Evolutionary conservation across 2,888 invertebrate genomes (phyloP), one percentile per base, ranked within the genome.

Genomic region (Pseudococcus jackbeardsleyi): DNA sequence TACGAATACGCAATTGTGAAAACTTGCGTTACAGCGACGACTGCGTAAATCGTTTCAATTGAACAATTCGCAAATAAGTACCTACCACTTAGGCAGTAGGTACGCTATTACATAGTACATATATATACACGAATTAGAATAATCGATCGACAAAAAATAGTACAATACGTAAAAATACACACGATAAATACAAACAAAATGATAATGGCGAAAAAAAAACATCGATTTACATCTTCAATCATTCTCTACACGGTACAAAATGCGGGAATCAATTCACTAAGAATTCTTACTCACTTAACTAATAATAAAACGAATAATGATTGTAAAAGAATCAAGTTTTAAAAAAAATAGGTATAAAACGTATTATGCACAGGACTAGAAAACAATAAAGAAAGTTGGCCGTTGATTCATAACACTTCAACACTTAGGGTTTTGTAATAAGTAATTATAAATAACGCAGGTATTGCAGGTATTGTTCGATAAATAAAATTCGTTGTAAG

Each of bases 341-440:
- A 22, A 77, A 77, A 39, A 39, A 77, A 77, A 42, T 42, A 77
- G 17, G 33, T 77, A 77, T 39, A 77, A 77, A 77, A 77, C 17
- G 5, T 54, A 77, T 26, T 77, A 39, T 11, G 77, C 39, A 42
- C 77, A 77, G 42, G 77, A 77, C 77, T 77, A 77, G 77, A 39
- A 77, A 77, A 26, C n/a, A 12, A 72, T 15, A 33, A 72, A 77
- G 77, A 77, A 77, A 77, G 77, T 77, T 77, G 12, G 77, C 33
- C n/a, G 26, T 17, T 42, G 77, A 77, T 77, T 77, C n/a, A n/a
- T 77, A 39, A 64, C 26, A 33, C 26, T 33, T 33, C n/a, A 39
- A 39, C 7, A 39, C 39, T 39, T 39, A 39, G 7, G 42, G 42
- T 42, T 42, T 42, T 5, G 9, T 42, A 42, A 42, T 50, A 50